Conservation (phyloP, 2,888 invertebrate species). For the Psylliodes chrysocephalus region DNA sequence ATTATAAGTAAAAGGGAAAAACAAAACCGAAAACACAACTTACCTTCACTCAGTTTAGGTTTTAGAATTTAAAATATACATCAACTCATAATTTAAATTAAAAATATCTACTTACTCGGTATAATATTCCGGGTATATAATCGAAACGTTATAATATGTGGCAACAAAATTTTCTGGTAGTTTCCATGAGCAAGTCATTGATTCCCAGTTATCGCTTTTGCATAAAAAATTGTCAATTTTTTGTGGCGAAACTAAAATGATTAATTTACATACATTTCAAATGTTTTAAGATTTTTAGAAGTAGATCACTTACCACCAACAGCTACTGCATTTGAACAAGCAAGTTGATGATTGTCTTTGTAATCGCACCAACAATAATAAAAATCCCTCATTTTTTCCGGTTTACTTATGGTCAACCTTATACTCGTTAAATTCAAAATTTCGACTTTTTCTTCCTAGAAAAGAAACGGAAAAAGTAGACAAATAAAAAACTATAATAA, state of each 20-base stretch:
- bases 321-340: neutral
- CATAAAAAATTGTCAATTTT: slow-evolving; percentile 78
- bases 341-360: neutral
- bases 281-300: slow-evolving; percentile 17
- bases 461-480: slow-evolving; percentile 17
- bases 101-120: neutral
- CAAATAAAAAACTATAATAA: too few relatives aligned
- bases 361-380: neutral
- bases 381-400: slow-evolving; percentile 63
- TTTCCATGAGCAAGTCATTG: slow-evolving; percentile 80
- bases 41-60: neutral
- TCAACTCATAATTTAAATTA: neutral
- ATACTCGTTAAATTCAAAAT: slow-evolving; percentile 74
- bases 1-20: neutral
- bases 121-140: slow-evolving; percentile 36
- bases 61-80: too few relatives aligned
- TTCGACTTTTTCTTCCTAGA: slow-evolving; percentile 65
- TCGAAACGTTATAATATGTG: slow-evolving; percentile 69
- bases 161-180: slow-evolving; percentile 68
- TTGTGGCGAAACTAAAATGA: slow-evolving; percentile 69
- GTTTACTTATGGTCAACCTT: slow-evolving; percentile 67
- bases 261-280: slow-evolving; percentile 3
- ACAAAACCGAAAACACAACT: neutral
- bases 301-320: slow-evolving; percentile 28
- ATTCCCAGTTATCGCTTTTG: slow-evolving; percentile 77